Conservation (phyloP, 2,888 invertebrate genomes). For the Trichacis sp. region DNA sequence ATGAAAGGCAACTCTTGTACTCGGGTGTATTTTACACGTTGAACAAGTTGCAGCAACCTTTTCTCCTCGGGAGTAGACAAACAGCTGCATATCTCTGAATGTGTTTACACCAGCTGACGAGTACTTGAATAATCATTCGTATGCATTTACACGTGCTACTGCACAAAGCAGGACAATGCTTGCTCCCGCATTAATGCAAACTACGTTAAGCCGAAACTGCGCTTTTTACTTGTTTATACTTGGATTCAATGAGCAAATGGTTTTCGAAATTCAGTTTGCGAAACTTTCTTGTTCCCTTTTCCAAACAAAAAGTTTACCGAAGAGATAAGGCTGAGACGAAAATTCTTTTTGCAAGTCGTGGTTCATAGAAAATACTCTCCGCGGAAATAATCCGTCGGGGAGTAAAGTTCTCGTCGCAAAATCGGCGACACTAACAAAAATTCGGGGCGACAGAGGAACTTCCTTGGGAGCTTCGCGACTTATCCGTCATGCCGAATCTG, state of each 20-base stretch:
- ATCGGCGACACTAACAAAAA: not conserved
- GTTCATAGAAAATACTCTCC: no score
- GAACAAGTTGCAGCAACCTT: no score
- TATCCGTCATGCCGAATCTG: not conserved
- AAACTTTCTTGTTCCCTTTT: no score
- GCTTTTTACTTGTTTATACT: no score
- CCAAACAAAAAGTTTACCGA: not conserved
- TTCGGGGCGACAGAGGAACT: not conserved
- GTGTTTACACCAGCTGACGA: constrained; percentile 2
- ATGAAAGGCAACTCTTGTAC: no score
- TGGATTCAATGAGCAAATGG: no score
- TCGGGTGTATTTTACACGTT: no score
- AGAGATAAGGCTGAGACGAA: not conserved
- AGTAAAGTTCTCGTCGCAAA: not conserved
- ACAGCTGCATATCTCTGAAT: not conserved
- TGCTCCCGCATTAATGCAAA: no score
- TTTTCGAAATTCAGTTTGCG: no score
- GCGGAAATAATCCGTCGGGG: not conserved
- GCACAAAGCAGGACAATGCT: not conserved
- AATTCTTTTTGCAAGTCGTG: not conserved
- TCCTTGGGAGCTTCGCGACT: not conserved
- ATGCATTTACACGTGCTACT: not conserved
- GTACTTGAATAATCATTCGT: not conserved
- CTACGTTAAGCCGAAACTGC: no score
- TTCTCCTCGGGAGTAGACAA: no score